A percentile compares a stretch with the other conserved stretches of the same genome.
These are phyloP conservation scores for Monarcha castaneiventris DNA, from an alignment of 2,113 vertebrate genomes.

Conservation along the genomic window DNA sequence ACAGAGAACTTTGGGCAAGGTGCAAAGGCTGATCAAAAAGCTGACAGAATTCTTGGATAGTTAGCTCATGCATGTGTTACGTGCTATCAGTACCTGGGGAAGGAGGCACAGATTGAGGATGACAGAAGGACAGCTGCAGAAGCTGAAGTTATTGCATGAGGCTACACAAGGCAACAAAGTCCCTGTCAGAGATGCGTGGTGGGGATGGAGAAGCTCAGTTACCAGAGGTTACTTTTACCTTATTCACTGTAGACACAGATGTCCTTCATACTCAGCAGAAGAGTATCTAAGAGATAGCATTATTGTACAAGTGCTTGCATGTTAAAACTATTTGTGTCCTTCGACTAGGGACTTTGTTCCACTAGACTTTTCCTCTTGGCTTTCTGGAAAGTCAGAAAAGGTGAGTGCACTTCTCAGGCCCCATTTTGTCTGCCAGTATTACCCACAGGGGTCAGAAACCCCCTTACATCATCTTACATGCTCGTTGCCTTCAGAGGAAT, in stretches of 20 bases:
- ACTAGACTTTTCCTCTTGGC: neutral
- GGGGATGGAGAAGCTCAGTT: neutral
- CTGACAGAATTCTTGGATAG: slow-evolving; percentile 6
- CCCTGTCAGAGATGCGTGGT: rapidly evolving
- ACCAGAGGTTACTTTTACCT: neutral
- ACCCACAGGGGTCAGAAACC: neutral
- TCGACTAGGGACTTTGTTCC: neutral
- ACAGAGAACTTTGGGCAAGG: slow-evolving; percentile 19
- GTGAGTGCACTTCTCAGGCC: neutral
- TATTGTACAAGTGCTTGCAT: neutral
- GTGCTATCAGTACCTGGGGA: neutral
- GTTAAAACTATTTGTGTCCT: neutral
- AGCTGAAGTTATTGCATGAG: neutral
- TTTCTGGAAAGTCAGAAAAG: slow-evolving; percentile 18
- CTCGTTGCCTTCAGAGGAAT: slow-evolving; percentile 48
- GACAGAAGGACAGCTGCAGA: neutral
- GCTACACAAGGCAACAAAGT: neutral
- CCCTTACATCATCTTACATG: neutral
- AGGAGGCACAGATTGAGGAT: neutral
- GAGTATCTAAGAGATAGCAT: neutral
- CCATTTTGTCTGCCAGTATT: neutral
- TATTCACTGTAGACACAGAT: neutral
- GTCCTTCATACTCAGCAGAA: neutral
- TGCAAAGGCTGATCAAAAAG: slow-evolving; percentile 48
- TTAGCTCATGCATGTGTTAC: neutral